Conservation (phyloP, 2,888 invertebrate species). For the Cephonodes hylas region DNA sequence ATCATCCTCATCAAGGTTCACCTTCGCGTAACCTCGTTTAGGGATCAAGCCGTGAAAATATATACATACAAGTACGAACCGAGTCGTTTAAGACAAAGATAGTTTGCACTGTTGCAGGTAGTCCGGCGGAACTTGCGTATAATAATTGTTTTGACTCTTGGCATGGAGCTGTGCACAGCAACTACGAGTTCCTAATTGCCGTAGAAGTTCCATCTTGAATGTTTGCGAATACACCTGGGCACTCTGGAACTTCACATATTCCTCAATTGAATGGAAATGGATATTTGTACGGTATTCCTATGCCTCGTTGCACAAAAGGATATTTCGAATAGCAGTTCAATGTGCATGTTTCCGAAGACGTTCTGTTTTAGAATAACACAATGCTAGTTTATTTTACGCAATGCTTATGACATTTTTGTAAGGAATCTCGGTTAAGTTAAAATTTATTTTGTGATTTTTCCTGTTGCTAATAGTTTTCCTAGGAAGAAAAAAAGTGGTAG, state of each 20-base stretch:
- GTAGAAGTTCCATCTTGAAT: conserved; percentile 24
- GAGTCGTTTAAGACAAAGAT: conserved; percentile 16
- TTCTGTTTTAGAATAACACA: not conserved
- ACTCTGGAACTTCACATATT: conserved; percentile 12
- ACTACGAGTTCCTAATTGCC: conserved; percentile 31
- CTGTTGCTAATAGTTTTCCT: no score
- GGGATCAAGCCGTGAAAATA: not conserved
- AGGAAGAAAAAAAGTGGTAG: no score
- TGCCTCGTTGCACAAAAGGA: conserved; percentile 11
- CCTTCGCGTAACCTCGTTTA: not conserved
- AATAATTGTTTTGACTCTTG: conserved; percentile 33
- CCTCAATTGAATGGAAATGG: conserved; percentile 9
- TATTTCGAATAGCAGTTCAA: conserved; percentile 10
- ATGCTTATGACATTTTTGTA: not conserved
- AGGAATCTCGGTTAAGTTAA: not conserved
- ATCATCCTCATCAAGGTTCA: not conserved
- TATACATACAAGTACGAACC: not conserved
- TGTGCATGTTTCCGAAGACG: not conserved
- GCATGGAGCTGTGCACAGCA: not conserved
- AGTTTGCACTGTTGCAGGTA: conserved; percentile 24
- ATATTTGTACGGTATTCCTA: not conserved
- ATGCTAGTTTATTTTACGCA: not conserved
- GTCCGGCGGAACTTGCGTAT: conserved; percentile 25
- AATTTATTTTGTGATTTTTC: no score
- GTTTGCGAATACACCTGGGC: conserved; percentile 20